Evolutionary conservation across 2,797 vertebrate genomes (phyloP).

Genomic region (Sebastes hopkinsi): DNA sequence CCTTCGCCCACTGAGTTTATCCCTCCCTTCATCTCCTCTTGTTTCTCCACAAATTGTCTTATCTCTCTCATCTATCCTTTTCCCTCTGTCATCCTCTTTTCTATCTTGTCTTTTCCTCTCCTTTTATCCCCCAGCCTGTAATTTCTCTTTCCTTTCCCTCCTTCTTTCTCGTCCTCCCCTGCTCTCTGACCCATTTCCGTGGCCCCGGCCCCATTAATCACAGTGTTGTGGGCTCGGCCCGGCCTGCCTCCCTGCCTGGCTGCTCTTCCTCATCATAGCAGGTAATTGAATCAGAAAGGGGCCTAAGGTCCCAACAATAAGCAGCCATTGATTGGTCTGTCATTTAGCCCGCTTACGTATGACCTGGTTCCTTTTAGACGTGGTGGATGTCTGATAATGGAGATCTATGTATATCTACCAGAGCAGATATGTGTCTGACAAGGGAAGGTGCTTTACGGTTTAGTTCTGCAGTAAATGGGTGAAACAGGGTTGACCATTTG

Average conservation of each 20-base stretch:
- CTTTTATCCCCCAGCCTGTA: neutral
- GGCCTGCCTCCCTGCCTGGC: conserved; percentile 50
- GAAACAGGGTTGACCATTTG: neutral
- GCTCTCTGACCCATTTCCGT: conserved; percentile 76
- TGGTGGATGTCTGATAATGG: conserved; percentile 16
- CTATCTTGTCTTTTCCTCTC: neutral
- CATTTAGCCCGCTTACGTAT: conserved; percentile 37
- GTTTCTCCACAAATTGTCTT: conserved; percentile 3
- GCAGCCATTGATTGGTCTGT: conserved; percentile 68
- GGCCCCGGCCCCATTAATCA: conserved; percentile 78
- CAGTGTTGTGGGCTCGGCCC: conserved; percentile 45
- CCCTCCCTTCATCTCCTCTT: neutral
- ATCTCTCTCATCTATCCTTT: neutral
- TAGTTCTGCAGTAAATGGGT: neutral
- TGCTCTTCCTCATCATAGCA: conserved; percentile 72
- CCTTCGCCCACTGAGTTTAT: neutral
- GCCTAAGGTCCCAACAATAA: conserved; percentile 53
- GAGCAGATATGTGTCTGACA: conserved; percentile 1
- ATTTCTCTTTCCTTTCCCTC: neutral
- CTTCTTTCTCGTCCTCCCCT: neutral
- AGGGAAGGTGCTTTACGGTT: neutral
- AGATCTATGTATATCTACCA: conserved; percentile 22
- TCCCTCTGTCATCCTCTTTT: neutral
- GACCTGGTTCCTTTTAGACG: conserved; percentile 28
- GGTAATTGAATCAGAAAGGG: conserved; percentile 75